phyloP scores from a whole-genome alignment of 2,888 invertebrate genomes.

The Nomada goodeniana region DNA sequence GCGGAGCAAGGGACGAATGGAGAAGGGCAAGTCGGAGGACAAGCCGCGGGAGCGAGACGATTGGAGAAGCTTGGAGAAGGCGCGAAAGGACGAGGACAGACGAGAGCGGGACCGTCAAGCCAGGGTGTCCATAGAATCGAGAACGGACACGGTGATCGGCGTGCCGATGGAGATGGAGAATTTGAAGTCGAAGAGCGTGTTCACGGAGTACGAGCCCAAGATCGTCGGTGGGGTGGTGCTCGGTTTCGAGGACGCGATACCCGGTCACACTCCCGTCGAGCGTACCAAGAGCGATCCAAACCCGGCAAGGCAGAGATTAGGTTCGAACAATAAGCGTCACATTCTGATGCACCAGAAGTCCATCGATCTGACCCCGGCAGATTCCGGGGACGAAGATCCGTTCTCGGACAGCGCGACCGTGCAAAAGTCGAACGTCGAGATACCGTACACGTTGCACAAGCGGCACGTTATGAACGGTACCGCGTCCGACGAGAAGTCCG shows the following conservation, averaged over 20 bases:
- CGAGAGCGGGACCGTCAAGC: slow-evolving; percentile 78
- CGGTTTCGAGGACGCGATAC: slow-evolving; percentile 78
- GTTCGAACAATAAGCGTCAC: slow-evolving; percentile 90
- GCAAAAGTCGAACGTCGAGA: slow-evolving; percentile 86
- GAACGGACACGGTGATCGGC: slow-evolving; percentile 76
- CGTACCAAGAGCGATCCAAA: slow-evolving; percentile 95
- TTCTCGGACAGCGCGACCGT: slow-evolving; percentile 86
- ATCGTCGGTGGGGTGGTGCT: slow-evolving; percentile 82
- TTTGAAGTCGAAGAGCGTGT: slow-evolving; percentile 83
- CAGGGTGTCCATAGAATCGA: slow-evolving; percentile 76
- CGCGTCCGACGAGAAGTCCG: slow-evolving; percentile 85
- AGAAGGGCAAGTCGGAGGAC: slow-evolving; percentile 73
- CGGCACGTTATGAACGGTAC: slow-evolving; percentile 94
- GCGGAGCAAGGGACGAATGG: slow-evolving; percentile 52
- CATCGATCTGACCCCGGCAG: slow-evolving; percentile 93
- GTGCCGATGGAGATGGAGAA: slow-evolving; percentile 77
- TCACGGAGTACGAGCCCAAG: slow-evolving; percentile 89
- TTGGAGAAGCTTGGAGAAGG: slow-evolving; percentile 81
- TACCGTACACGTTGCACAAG: slow-evolving; percentile 94
- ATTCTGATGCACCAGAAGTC: slow-evolving; percentile 94
- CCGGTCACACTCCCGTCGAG: slow-evolving; percentile 89
- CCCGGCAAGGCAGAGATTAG: slow-evolving; percentile 90
- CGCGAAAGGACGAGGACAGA: slow-evolving; percentile 79
- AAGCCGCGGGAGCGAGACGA: slow-evolving; percentile 81
- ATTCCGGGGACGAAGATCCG: slow-evolving; percentile 93